Percentiles rank a stretch among this genome's conserved stretches.
These are phyloP conservation scores for Knipowitschia caucasica DNA, from an alignment of 2,797 vertebrate genomes.

Conservation along the genomic window DNA sequence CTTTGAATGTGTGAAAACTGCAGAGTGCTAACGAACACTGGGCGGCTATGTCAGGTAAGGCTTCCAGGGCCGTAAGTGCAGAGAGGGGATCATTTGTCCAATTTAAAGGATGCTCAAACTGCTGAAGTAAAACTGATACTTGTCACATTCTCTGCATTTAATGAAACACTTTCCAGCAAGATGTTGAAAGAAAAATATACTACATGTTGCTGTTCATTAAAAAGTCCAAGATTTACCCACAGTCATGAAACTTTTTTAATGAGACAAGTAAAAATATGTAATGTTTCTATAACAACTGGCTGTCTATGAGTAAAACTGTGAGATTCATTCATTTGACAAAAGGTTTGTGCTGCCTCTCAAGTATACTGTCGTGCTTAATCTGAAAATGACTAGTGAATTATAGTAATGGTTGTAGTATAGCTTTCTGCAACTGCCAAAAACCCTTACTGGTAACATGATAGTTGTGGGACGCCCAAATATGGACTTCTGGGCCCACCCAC, in stretches of 20 bases:
- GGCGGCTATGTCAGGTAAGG: slow-evolving; percentile 1
- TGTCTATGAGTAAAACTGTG: background rate
- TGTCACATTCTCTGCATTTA: slow-evolving; percentile 14
- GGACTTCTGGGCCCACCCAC: too few species aligned
- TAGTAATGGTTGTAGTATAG: too few species aligned
- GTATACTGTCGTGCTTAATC: too few species aligned
- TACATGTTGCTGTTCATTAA: slow-evolving; percentile 20
- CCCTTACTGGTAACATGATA: too few species aligned
- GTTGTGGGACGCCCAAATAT: too few species aligned
- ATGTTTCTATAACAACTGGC: background rate
- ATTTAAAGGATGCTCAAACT: background rate
- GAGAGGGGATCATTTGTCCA: background rate
- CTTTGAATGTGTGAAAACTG: slow-evolving; percentile 4
- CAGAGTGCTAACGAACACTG: background rate
- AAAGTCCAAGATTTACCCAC: slow-evolving; percentile 4
- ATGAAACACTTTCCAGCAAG: slow-evolving; percentile 14
- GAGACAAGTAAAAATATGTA: background rate
- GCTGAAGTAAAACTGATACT: background rate
- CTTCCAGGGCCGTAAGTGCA: background rate
- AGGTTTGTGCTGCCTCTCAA: too few species aligned
- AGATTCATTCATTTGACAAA: background rate
- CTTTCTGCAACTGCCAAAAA: too few species aligned
- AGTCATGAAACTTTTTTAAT: slow-evolving; percentile 6
- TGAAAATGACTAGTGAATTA: too few species aligned
- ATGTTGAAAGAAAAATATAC: background rate